These are phyloP conservation scores for Agonopterix subpropinquella DNA, from an alignment of 2,888 invertebrate species.

Conservation along the genomic window DNA sequence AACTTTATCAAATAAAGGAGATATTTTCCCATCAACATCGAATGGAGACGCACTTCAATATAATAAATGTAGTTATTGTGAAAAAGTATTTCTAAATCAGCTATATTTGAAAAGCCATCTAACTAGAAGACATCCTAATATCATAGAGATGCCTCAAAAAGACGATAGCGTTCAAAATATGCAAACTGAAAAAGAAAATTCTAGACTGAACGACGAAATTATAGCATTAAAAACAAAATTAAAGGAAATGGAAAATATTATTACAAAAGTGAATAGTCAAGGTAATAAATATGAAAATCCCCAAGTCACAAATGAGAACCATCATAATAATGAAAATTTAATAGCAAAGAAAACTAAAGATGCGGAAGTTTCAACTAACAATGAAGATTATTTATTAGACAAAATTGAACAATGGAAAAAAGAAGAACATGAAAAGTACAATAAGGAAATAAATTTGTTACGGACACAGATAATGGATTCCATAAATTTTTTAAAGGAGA, in stretches of 20 bases:
- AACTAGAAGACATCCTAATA: slow-evolving; percentile 71
- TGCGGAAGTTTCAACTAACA: slow-evolving; percentile 45
- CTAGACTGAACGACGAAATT: slow-evolving; percentile 70
- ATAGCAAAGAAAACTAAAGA: slow-evolving; percentile 38
- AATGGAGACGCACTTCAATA: slow-evolving; percentile 50
- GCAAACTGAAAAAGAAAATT: slow-evolving; percentile 64
- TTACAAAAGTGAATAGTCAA: slow-evolving; percentile 17
- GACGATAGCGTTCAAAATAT: slow-evolving; percentile 26
- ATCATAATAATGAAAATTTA: slow-evolving; percentile 1
- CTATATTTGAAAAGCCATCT: slow-evolving; percentile 79
- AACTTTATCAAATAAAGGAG: slow-evolving; percentile 52
- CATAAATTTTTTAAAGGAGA: slow-evolving; percentile 46
- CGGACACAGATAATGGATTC: slow-evolving; percentile 56
- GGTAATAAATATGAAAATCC: slow-evolving; percentile 7
- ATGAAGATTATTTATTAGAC: slow-evolving; percentile 44
- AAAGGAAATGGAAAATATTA: slow-evolving; percentile 56
- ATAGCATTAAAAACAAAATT: slow-evolving; percentile 64
- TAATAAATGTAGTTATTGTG: slow-evolving; percentile 78
- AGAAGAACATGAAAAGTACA: slow-evolving; percentile 70
- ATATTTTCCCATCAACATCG: slow-evolving; percentile 43
- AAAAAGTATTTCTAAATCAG: slow-evolving; percentile 80
- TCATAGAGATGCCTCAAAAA: slow-evolving; percentile 43
- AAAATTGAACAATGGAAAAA: slow-evolving; percentile 71
- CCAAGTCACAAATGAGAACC: neutral
- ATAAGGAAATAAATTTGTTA: slow-evolving; percentile 63